These are phyloP conservation scores for Dynastes tityus DNA, from an alignment of 2,888 invertebrate genomes.

Conservation along the genomic window DNA sequence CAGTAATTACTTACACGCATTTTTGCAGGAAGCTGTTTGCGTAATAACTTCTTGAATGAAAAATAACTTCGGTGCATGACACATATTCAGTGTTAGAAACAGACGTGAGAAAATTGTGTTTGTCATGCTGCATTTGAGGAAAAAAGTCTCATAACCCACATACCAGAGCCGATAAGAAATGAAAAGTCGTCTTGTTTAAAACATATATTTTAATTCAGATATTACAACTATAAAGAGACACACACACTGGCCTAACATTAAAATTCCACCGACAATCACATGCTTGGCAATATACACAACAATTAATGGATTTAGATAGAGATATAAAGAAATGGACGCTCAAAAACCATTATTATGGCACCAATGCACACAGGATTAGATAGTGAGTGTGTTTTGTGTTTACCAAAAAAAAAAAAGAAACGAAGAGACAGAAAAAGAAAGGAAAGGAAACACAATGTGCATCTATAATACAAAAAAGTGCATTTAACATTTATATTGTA, in stretches of 20 bases:
- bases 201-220: constrained; percentile 46
- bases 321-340: background rate
- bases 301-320: constrained; percentile 17
- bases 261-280: constrained; percentile 5
- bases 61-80: background rate
- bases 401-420: constrained; percentile 42
- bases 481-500: constrained; percentile 45
- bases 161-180: constrained; percentile 36
- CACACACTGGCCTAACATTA: constrained; percentile 45
- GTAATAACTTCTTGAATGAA: background rate
- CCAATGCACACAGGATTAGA: constrained; percentile 42
- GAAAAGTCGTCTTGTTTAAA: constrained; percentile 48
- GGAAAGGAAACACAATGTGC: constrained; percentile 28
- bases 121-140: constrained; percentile 29
- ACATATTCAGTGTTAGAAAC: constrained; percentile 24
- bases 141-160: constrained; percentile 9
- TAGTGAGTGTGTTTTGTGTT: constrained; percentile 40
- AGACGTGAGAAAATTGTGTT: constrained; percentile 3
- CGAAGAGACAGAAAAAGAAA: constrained; percentile 31
- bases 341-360: constrained; percentile 48
- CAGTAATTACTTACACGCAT: too few relatives aligned
- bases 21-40: too few relatives aligned
- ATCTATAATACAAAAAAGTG: constrained; percentile 47
- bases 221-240: constrained; percentile 40
- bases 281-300: constrained; percentile 6